These are phyloP conservation scores for Teleogryllus oceanicus DNA, from an alignment of 2,888 invertebrate genomes.

Conservation along the genomic window DNA sequence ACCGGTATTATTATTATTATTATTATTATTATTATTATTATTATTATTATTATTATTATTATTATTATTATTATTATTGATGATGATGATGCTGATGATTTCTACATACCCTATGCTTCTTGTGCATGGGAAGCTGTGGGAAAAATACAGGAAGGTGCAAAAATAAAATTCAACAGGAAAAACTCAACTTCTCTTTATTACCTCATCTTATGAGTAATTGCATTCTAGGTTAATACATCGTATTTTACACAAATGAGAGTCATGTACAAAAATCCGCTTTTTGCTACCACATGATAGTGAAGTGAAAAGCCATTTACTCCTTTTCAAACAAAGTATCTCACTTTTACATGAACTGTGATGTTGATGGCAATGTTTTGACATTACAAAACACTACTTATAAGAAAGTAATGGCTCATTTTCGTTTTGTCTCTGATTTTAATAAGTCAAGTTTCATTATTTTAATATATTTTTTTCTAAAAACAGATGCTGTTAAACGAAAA, in stretches of 20 bases:
- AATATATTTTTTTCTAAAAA: neutral
- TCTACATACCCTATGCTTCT: too few species aligned
- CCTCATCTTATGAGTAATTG: slow-evolving; percentile 9
- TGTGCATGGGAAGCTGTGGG: neutral
- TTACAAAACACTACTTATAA: slow-evolving; percentile 9
- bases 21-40: too few species aligned
- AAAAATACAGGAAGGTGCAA: neutral
- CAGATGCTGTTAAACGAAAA: neutral
- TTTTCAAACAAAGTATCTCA: neutral
- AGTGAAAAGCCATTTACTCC: neutral
- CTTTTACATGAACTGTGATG: neutral
- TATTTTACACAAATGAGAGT: slow-evolving; percentile 10
- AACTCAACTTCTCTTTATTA: slow-evolving; percentile 18
- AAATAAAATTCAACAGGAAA: neutral
- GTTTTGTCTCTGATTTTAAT: neutral
- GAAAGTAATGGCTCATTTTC: slow-evolving; percentile 4
- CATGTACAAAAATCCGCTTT: slow-evolving; percentile 8
- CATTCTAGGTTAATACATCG: slow-evolving; percentile 1
- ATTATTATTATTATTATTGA: too few species aligned
- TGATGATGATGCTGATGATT: too few species aligned
- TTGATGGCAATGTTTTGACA: neutral
- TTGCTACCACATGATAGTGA: slow-evolving; percentile 18
- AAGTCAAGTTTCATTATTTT: too few species aligned
- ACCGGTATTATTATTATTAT: too few species aligned
- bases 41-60: too few species aligned